Evolutionary conservation across 2,113 vertebrate species (phyloP), one percentile per base, ranked within the genome.

Genomic region (Thoracochromis brauschi): DNA sequence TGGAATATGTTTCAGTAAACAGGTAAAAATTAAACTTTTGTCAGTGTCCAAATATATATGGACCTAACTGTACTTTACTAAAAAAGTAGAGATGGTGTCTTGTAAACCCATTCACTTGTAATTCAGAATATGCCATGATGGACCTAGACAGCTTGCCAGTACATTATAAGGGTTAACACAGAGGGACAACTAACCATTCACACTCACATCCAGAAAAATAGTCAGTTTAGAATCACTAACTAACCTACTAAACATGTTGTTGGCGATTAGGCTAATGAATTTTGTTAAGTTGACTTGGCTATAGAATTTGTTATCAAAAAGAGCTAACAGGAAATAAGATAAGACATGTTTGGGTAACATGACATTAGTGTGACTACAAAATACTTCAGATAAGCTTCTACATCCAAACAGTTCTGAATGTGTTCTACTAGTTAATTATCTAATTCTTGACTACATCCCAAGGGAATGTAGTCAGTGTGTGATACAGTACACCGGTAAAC

Each of bases 391-490:
- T 89, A 81, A 87, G 19, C n/a, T 5, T 86, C 31, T 35, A 53
- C 7, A 26, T 29, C 9, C 8, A 87, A 81, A 83, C 83, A 47
- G 47, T 47, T 6, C 31, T 6, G 53, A 88, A 84, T 60, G 68
- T 47, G 17, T 85, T 31, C 79, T 35, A 9, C 65, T 7, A 11
- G 82, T 82, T 87, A 84, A 89, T 86, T 35, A 88, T 87, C 42
- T 29, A 21, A 68, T 49, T 49, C 42, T 19, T 49, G 9, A 49
- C 71, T 31, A 49, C 63, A 16, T 42, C 71, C 65, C 89, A 83
- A 4, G 42, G 84, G 80, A 84, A 45, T 75, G 71, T 12, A 38
- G 17, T 40, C 51, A 55, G 51, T 19, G 29, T 81, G 57, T 89
- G 26, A 65, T 40, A 49, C 49, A 78, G 80, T 35, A 40, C 26